phyloP scores from a whole-genome alignment of 2,113 vertebrate species.

The Trichomycterus rosablanca region DNA sequence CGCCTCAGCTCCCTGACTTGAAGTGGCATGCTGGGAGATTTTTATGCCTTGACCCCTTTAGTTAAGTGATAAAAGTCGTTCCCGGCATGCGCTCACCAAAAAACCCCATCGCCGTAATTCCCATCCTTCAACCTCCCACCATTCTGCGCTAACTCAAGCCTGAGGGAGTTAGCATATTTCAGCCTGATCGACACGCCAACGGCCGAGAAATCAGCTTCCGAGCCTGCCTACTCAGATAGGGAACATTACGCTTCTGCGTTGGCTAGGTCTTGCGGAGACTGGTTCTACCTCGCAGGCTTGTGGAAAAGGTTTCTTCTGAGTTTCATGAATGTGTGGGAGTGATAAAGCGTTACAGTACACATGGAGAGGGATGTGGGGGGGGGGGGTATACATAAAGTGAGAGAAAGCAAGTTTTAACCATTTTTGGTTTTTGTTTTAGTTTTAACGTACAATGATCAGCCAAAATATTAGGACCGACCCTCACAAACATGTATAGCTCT shows the following conservation, averaged over 20 bases:
- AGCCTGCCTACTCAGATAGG: conserved; percentile 38
- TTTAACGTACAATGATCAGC: too few species aligned
- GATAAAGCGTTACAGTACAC: background rate
- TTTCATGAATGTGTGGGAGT: conserved; percentile 16
- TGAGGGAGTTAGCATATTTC: conserved; percentile 46
- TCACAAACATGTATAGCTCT: too few species aligned
- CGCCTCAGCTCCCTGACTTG: conserved; percentile 13
- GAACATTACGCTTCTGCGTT: conserved; percentile 39
- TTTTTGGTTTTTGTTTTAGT: too few species aligned
- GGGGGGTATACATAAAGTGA: too few species aligned
- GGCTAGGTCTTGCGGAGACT: conserved; percentile 13
- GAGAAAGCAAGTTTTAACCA: too few species aligned
- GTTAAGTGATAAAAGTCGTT: conserved; percentile 42
- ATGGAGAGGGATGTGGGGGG: background rate
- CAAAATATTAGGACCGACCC: too few species aligned
- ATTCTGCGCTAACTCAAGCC: conserved; percentile 34
- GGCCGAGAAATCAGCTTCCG: conserved; percentile 37
- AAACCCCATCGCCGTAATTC: conserved; percentile 19
- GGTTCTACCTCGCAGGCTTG: conserved; percentile 20
- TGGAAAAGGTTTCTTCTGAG: background rate
- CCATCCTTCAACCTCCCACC: conserved; percentile 28
- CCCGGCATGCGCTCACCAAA: background rate
- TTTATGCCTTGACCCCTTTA: conserved; percentile 34
- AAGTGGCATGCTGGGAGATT: conserved; percentile 26
- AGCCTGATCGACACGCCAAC: conserved; percentile 25